Evolutionary conservation across 2,888 invertebrate species (phyloP), one percentile per base, ranked within the genome.

Genomic region (Agriotes lineatus): DNA sequence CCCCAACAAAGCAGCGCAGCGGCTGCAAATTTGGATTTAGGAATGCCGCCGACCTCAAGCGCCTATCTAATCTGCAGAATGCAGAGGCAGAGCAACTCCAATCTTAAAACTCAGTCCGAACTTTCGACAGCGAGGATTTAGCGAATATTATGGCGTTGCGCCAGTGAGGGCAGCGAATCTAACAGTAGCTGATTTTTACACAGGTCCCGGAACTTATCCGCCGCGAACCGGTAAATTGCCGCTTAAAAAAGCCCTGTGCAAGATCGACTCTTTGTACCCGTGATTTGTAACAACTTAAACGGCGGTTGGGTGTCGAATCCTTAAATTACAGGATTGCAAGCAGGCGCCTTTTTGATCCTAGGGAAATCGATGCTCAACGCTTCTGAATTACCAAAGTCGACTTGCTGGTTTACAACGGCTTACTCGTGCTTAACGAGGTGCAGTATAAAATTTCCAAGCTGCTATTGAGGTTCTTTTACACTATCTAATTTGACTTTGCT

Each of bases 221-320:
- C 42, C 39, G 42, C 20, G 67, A 69, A 69, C 67, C 66, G 60
- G 56, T 71, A 67, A 69, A 72, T 72, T 72, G 64, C 71, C 52
- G 66, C 54, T 63, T 60, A 52, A 68, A 68, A 62, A 62, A 65
- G 59, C 65, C 59, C 59, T 58, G 64, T 61, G 67, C 33, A 30
- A 58, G 14, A 30, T 30, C 50, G 30, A 52, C 33, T 52, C 50
- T 52, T 52, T 52, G 50, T 30, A 52, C 12, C 33, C 2, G 50
- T 52, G 50, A 52, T 52, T 52, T 52, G 50, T 52, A 52, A 52
- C 50, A 52, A 52, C 30, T 52, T 52, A 52, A 52, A 52, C 33
- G 25, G 18, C 33, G 50, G 50, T 52, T 52, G 25, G 3, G 50
- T 33, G 50, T 22, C 50, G 18, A 52, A 30, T 33, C 33, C 14